phyloP scores from a whole-genome alignment of 2,888 invertebrate species.

The Meliscaeva auricollis region DNA sequence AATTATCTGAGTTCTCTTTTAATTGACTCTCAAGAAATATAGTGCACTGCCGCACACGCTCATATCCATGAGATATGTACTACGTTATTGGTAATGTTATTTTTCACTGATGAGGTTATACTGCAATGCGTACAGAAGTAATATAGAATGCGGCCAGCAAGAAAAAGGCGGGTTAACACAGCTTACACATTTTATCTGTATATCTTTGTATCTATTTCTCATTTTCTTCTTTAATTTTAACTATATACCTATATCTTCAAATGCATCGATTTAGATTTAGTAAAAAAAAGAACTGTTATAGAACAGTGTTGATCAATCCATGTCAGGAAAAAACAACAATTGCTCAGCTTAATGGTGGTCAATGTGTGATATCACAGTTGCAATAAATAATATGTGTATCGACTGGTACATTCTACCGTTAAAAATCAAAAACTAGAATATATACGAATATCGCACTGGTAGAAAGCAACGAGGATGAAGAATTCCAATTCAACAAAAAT shows the following conservation, averaged over 20 bases:
- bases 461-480: conserved; percentile 51
- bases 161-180: conserved; percentile 72
- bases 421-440: conserved; percentile 2
- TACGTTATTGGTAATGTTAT: conserved; percentile 52
- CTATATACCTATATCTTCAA: conserved; percentile 23
- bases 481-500: conserved; percentile 27
- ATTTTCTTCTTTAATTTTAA: conserved; percentile 42
- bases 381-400: too few relatives aligned
- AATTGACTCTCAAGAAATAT: conserved; percentile 62
- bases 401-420: too few relatives aligned
- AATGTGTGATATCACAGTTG: not conserved
- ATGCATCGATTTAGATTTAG: conserved; percentile 48
- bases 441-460: conserved; percentile 62
- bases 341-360: conserved; percentile 25
- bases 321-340: conserved; percentile 50
- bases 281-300: conserved; percentile 71
- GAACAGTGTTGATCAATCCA: conserved; percentile 79
- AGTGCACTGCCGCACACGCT: conserved; percentile 47
- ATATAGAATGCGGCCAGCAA: conserved; percentile 61
- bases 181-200: conserved; percentile 15
- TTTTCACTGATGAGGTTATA: conserved; percentile 28
- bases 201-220: conserved; percentile 32
- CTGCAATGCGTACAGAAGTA: conserved; percentile 35
- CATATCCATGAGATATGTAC: conserved; percentile 35
- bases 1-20: conserved; percentile 70